phyloP scores from a whole-genome alignment of 2,888 invertebrate genomes.

The Anticlea derivata region DNA sequence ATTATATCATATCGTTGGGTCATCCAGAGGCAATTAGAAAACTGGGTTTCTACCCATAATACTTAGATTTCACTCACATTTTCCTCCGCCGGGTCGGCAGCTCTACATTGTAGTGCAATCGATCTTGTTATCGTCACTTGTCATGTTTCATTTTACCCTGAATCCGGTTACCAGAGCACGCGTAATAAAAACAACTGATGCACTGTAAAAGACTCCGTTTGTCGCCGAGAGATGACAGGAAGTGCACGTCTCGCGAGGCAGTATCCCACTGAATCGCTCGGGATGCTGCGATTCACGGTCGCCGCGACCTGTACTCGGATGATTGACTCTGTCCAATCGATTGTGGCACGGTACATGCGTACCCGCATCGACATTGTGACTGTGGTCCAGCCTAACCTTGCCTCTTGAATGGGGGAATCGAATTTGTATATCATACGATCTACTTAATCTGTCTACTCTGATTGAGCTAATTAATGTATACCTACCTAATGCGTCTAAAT shows the following conservation, averaged over 20 bases:
- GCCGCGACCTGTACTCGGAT: constrained; percentile 71
- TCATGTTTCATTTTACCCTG: constrained; percentile 44
- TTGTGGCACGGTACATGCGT: constrained; percentile 61
- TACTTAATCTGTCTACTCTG: constrained; percentile 18
- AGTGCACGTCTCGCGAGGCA: constrained; percentile 69
- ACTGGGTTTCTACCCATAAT: constrained; percentile 24
- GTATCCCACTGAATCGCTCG: constrained; percentile 62
- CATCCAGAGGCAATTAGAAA: constrained; percentile 20
- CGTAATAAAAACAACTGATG: constrained; percentile 18
- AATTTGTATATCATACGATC: constrained; percentile 40
- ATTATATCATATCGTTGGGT: constrained; percentile 13
- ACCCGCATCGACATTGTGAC: constrained; percentile 56
- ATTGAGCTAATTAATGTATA: constrained; percentile 24
- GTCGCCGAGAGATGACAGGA: constrained; percentile 51
- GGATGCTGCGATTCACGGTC: constrained; percentile 77
- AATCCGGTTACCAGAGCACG: constrained; percentile 33
- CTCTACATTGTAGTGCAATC: constrained; percentile 73
- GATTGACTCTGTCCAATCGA: constrained; percentile 81
- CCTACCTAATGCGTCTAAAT: constrained; percentile 24
- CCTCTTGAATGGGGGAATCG: constrained; percentile 52
- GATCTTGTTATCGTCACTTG: constrained; percentile 53
- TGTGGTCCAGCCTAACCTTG: constrained; percentile 54
- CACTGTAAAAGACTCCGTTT: constrained; percentile 33
- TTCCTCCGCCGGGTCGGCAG: constrained; percentile 71
- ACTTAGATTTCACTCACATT: constrained; percentile 71